A percentile compares a stretch with the other conserved stretches of the same genome.
Conservation (phyloP, 2,797 vertebrate genomes). For the Betta splendens region DNA sequence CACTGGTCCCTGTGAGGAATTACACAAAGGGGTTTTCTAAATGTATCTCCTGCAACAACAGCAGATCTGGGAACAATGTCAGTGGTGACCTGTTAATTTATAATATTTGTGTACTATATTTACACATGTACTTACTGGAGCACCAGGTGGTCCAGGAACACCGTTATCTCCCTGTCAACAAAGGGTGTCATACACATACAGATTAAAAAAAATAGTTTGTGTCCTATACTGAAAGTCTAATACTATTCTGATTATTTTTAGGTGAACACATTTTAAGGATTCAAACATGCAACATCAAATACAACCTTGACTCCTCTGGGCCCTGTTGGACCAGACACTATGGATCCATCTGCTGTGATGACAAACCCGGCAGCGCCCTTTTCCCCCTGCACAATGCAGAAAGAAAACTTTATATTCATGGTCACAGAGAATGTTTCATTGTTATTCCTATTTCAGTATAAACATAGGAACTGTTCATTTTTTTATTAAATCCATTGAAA, state of each 20-base stretch:
- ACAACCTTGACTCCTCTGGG: slow-evolving; percentile 85
- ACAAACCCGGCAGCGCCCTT: slow-evolving; percentile 88
- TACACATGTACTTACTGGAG: slow-evolving; percentile 58
- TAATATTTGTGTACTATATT: not conserved
- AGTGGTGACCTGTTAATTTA: not conserved
- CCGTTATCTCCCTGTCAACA: slow-evolving; percentile 85
- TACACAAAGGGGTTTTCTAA: slow-evolving; percentile 5
- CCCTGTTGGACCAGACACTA: slow-evolving; percentile 73
- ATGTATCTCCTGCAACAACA: not conserved
- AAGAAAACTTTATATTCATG: slow-evolving; percentile 29
- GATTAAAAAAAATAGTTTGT: no score
- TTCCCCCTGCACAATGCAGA: slow-evolving; percentile 84
- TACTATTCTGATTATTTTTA: no score
- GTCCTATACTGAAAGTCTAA: no score
- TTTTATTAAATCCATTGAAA: no score
- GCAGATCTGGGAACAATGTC: not conserved
- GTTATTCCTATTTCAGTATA: no score
- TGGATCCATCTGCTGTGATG: slow-evolving; percentile 78
- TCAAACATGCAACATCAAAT: no score
- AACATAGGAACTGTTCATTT: no score
- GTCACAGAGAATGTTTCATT: slow-evolving; percentile 12
- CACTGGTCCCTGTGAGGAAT: slow-evolving; percentile 82
- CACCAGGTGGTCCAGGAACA: slow-evolving; percentile 73
- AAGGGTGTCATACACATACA: not conserved
- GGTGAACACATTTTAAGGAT: no score